Evolutionary conservation across 1,140 invertebrate genomes (phyloP).

Genomic region (Drosophila tropicalis): DNA sequence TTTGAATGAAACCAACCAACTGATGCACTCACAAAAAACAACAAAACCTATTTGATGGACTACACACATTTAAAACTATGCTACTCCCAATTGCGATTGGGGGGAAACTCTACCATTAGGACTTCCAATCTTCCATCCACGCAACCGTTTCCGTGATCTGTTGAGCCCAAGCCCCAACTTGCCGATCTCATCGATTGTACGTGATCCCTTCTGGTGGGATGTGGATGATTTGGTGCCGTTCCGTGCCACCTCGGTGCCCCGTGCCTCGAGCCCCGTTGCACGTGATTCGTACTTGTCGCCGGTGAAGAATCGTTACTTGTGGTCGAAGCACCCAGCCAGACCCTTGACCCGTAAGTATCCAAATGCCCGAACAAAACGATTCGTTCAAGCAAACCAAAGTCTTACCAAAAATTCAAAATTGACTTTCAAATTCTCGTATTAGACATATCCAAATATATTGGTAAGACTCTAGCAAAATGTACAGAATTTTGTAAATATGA

Average conservation of each 20-base stretch:
- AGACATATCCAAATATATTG: neutral
- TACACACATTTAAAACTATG: slow-evolving; percentile 35
- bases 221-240: slow-evolving; percentile 90
- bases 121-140: slow-evolving; percentile 88
- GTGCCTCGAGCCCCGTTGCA: slow-evolving; percentile 87
- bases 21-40: slow-evolving; percentile 22
- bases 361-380: too few relatives aligned
- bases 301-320: slow-evolving; percentile 93
- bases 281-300: slow-evolving; percentile 94
- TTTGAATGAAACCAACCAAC: neutral
- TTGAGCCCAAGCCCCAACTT: slow-evolving; percentile 90
- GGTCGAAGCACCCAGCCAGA: slow-evolving; percentile 94
- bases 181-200: slow-evolving; percentile 90
- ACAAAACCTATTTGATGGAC: slow-evolving; percentile 31
- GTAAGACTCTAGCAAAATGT: neutral
- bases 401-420: slow-evolving; percentile 3
- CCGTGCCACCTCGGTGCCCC: slow-evolving; percentile 86
- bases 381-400: neutral
- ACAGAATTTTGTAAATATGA: slow-evolving; percentile 8
- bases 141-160: slow-evolving; percentile 89
- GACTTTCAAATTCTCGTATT: neutral
- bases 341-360: slow-evolving; percentile 87
- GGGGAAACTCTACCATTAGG: slow-evolving; percentile 82
- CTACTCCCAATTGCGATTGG: slow-evolving; percentile 45
- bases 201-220: slow-evolving; percentile 94